Evolutionary conservation across 2,797 vertebrate genomes (phyloP), one percentile per base, ranked within the genome.

Genomic region (Periparus ater): DNA sequence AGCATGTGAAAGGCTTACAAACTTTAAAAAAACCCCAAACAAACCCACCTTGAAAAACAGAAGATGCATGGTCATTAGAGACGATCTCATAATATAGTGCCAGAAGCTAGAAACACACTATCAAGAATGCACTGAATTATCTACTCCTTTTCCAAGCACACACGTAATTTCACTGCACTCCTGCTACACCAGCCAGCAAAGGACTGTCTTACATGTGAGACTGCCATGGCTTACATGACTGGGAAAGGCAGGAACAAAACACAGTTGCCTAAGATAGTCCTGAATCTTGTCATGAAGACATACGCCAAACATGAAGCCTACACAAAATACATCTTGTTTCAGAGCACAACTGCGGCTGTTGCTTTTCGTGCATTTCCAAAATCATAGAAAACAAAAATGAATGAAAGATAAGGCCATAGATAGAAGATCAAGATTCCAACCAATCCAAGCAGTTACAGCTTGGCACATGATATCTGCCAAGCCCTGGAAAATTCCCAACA

Each of bases 151-250:
- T 67, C 19, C 48, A 62, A 65, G 27, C 34, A 73, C 14, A 58
- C 0, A 0, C 5, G 16, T 80, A 8, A 50, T n/a, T 63, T 47
- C 17, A 27, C 2, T 36, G 51, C 36, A 13, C 23, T 62, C 8
- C 44, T 58, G 34, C 7, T 25, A 8, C 9, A n/a, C 15, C 25
- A 42, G 67, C 9, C 26, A 38, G 34, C 0, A 0, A 79, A 6
- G 3, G 66, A n/a, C 20, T 29, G 10, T 40, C 38, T 62, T 11
- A 22, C 22, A 29, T 1, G 29, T 6, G 32, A 20, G 48, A 18
- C 16, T 11, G 13, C 6, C 47, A 40, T 7, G 9, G 38, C 36
- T 34, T 4, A 47, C 11, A n/a, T 0, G 0, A n/a, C 47, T 36
- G 40, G 18, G 29, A 83, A 50, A 73, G 8, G n/a, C 4, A 54